Conservation (phyloP, 2,113 vertebrate species). For the Cercocebus atys region DNA sequence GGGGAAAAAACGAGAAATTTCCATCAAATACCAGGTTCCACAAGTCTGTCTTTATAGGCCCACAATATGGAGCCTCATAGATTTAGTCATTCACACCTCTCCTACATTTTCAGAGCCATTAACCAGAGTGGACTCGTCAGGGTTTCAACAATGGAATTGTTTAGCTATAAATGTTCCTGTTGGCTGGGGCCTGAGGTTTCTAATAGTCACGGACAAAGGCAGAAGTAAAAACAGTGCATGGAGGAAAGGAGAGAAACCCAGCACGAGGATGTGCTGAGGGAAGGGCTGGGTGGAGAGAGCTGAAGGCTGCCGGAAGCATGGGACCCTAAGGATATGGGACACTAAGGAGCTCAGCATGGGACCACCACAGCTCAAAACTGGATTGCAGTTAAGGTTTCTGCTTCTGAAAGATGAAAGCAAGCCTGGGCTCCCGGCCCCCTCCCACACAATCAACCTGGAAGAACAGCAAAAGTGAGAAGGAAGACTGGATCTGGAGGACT, state of each 20-base stretch:
- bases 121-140: constrained; percentile 79
- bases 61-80: constrained; percentile 55
- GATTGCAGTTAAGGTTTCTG: background rate
- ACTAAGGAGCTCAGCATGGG: background rate
- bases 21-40: constrained; percentile 74
- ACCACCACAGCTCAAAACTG: rapidly evolving
- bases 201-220: constrained; percentile 76
- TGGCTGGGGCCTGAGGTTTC: constrained; percentile 75
- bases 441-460: background rate
- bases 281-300: background rate
- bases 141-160: constrained; percentile 83
- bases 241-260: background rate
- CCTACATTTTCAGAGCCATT: constrained; percentile 80
- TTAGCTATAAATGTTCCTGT: constrained; percentile 79
- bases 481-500: background rate
- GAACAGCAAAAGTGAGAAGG: background rate
- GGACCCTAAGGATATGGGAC: background rate
- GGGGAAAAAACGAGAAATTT: constrained; percentile 77
- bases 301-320: background rate
- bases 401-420: background rate
- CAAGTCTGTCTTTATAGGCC: constrained; percentile 64
- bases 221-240: constrained; percentile 69
- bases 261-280: background rate
- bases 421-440: background rate
- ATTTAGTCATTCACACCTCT: constrained; percentile 76